A percentile compares a stretch with the other conserved stretches of the same genome.
phyloP scores from a whole-genome alignment of 2,113 vertebrate genomes.

The Origma solitaria region DNA sequence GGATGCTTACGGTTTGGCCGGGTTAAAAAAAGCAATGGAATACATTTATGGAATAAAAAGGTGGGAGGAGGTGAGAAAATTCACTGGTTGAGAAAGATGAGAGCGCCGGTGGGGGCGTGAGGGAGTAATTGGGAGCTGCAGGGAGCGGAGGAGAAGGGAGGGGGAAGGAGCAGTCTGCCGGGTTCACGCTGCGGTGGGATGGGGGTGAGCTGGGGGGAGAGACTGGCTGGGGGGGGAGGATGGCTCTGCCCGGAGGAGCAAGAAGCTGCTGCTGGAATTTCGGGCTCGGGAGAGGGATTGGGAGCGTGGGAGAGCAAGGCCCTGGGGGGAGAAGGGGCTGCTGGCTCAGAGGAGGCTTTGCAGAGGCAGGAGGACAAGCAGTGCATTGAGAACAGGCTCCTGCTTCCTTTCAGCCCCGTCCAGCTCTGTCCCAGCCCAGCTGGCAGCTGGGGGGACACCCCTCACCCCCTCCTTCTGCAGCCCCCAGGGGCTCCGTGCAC shows the following conservation, averaged over 20 bases:
- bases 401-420: background rate
- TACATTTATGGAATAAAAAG: background rate
- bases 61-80: constrained; percentile 41
- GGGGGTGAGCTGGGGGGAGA: background rate
- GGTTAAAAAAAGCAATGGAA: background rate
- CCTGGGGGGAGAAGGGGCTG: background rate
- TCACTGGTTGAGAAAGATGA: background rate
- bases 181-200: accelerated
- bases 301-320: background rate
- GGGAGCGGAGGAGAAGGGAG: background rate
- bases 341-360: background rate
- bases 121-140: background rate
- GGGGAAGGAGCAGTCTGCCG: background rate
- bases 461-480: background rate
- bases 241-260: background rate
- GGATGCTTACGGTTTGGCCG: background rate
- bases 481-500: background rate
- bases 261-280: background rate
- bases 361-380: background rate
- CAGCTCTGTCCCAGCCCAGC: background rate
- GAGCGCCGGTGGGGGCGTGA: background rate
- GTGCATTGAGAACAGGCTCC: background rate
- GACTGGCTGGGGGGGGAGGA: background rate
- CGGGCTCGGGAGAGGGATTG: background rate
- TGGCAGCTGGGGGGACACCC: background rate